Evolutionary conservation across 2,113 vertebrate species (phyloP), one percentile per base, ranked within the genome.

Genomic region (Limnothrissa miodon): DNA sequence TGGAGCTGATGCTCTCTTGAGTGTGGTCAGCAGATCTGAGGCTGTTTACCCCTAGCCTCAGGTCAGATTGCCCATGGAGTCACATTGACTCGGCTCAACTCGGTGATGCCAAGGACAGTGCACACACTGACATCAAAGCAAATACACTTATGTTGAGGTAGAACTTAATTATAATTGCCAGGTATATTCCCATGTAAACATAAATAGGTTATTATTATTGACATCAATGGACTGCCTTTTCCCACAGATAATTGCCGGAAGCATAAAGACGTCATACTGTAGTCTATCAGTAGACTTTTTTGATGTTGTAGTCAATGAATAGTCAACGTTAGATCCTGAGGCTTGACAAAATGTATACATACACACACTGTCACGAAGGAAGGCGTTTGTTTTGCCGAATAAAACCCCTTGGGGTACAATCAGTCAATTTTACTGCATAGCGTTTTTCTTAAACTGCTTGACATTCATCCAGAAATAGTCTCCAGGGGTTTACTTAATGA

Each of bases 11-110:
- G 91, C 82, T 87, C 90, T 85, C 87, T 46, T 80, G 48, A 89
- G 87, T 86, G 84, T 78, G 79, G 88, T 85, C 81, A 46, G 88
- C 62, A 78, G 84, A 87, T 78, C 46, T 80, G 6, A 1, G 84
- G 8, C 89, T 59, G 82, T 92, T 93, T 90, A 91, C 86, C 89
- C 79, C 85, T 84, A 89, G 87, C 88, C 88, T 88, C 29, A 82
- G 89, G 84, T 88, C 80, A 89, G 86, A 87, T 36, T 78, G 51
- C 74, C 66, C 53, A 56, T 29, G 84, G 33, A 66, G 83, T 79
- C 44, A 62, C 19, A 84, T 79, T 80, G 39, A 83, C 74, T 66
- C 48, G 80, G 81, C 66, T 81, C 39, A 39, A 45, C 74, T 53
- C 0, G 53, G 21, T 13, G 78, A 23, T 80, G 23, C 29, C 17